Evolutionary conservation across 2,888 invertebrate species (phyloP), one percentile per base, ranked within the genome.

Genomic region (Electrophaes corylata): DNA sequence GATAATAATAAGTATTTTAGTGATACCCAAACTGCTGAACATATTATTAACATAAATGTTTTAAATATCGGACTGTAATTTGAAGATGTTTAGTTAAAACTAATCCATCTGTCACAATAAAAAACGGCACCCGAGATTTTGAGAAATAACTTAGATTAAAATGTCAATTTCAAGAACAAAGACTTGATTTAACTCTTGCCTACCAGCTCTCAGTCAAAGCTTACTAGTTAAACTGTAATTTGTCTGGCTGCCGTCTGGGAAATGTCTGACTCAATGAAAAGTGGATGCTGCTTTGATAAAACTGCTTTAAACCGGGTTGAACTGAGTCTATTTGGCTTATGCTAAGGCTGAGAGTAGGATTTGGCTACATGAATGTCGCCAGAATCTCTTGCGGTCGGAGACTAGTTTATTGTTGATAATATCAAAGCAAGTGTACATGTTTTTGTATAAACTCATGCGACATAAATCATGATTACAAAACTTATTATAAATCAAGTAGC

Each of bases 151-250:
- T 35, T 35, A 14, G 1, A 35, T 37, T 16, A 37, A 37, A 29
- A 29, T 29, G 16, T 16, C 6, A 37, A 37, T 37, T 16, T 37
- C 3, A 3, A 37, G 16, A 16, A 37, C 37, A 37, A 37, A 37
- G 16, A 16, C 37, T 37, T 16, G 10, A 16, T 37, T 37, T 10
- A 10, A 16, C 10, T 10, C 16, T 6, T 16, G 37, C 14, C 16
- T 1, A 18, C 35, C 18, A 48, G 48, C 35, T 20, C 48, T 19
- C 20, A 49, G 14, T 31, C 56, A 45, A 44, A 35, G 53, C 41
- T 49, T 39, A 40, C 63, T 16, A 63, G 57, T 64, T 67, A 44
- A 68, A 67, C 58, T 65, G 65, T 63, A 66, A 71, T 70, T 67
- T 63, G 69, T 65, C 65, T 60, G 56, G 49, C 23, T 43, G 58